Percentiles rank a stretch among this genome's conserved stretches.
These are phyloP conservation scores for Mycetomoellerius zeteki DNA, from an alignment of 1,140 invertebrate genomes.

Conservation along the genomic window DNA sequence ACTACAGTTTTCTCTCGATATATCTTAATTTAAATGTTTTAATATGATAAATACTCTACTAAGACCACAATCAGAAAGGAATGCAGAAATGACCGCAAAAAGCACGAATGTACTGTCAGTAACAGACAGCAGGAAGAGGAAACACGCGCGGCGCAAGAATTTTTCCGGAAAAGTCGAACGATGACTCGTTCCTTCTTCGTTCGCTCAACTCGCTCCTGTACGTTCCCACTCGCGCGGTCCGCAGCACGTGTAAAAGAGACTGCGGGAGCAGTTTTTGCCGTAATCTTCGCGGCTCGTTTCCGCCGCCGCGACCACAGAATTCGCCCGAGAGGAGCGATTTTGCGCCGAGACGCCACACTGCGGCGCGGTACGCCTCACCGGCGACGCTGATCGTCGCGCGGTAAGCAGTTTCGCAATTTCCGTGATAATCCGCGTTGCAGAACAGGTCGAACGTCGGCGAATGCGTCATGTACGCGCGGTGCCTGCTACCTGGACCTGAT, in stretches of 20 bases:
- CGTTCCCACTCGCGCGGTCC: conserved; percentile 22
- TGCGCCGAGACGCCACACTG: conserved; percentile 35
- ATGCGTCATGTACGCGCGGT: conserved; percentile 4
- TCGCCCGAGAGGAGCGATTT: conserved; percentile 54
- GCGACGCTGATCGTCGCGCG: conserved; percentile 59
- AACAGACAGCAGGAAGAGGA: conserved; percentile 41
- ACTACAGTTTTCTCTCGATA: too few relatives aligned
- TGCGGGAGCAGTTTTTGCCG: conserved; percentile 60
- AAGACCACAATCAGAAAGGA: background rate
- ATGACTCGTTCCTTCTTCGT: conserved; percentile 46
- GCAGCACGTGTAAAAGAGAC: conserved; percentile 61
- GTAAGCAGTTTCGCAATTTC: conserved; percentile 58
- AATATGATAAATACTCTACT: background rate
- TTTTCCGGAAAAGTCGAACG: conserved; percentile 61
- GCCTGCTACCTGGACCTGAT: conserved; percentile 18
- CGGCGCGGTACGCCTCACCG: conserved; percentile 59
- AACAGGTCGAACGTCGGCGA: conserved; percentile 23
- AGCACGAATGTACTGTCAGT: conserved; percentile 10
- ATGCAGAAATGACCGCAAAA: background rate
- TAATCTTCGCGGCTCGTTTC: conserved; percentile 70
- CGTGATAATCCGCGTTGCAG: conserved; percentile 60
- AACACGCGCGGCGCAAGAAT: conserved; percentile 20
- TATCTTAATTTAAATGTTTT: background rate
- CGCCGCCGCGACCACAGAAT: conserved; percentile 64
- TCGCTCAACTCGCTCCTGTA: conserved; percentile 18